Conservation (phyloP, 2,888 invertebrate species). For the Diaphora mendica region DNA sequence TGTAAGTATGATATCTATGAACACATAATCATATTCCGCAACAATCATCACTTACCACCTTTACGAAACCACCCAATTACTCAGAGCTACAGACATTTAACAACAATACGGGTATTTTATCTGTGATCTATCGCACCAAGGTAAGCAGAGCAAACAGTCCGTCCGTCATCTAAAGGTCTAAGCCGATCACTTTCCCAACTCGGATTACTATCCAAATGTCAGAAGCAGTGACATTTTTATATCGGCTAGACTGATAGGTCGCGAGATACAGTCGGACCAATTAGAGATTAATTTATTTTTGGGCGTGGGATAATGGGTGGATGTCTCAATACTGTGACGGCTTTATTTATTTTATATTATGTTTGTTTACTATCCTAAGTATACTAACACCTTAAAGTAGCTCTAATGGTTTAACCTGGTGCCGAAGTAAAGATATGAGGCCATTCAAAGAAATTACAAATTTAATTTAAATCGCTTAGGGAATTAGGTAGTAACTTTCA, state of each 20-base stretch:
- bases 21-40: slow-evolving; percentile 25
- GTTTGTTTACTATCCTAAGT: not conserved
- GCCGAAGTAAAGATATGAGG: not conserved
- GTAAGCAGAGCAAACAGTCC: slow-evolving; percentile 41
- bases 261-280: slow-evolving; percentile 80
- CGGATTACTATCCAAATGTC: slow-evolving; percentile 84
- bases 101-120: slow-evolving; percentile 49
- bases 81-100: slow-evolving; percentile 52
- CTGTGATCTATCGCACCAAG: slow-evolving; percentile 51
- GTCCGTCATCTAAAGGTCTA: slow-evolving; percentile 57
- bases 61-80: slow-evolving; percentile 44
- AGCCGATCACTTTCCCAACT: slow-evolving; percentile 79
- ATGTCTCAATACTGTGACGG: slow-evolving; percentile 36
- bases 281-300: slow-evolving; percentile 81
- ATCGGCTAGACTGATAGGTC: slow-evolving; percentile 74
- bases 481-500: no score
- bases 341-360: not conserved
- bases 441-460: not conserved
- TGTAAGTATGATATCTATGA: not conserved
- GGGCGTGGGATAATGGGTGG: slow-evolving; percentile 43
- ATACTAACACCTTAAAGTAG: not conserved
- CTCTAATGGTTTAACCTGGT: not conserved
- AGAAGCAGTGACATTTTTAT: slow-evolving; percentile 84
- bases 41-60: slow-evolving; percentile 30
- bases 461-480: not conserved